phyloP scores from a whole-genome alignment of 2,888 invertebrate genomes.

The Idaea dimidiata region DNA sequence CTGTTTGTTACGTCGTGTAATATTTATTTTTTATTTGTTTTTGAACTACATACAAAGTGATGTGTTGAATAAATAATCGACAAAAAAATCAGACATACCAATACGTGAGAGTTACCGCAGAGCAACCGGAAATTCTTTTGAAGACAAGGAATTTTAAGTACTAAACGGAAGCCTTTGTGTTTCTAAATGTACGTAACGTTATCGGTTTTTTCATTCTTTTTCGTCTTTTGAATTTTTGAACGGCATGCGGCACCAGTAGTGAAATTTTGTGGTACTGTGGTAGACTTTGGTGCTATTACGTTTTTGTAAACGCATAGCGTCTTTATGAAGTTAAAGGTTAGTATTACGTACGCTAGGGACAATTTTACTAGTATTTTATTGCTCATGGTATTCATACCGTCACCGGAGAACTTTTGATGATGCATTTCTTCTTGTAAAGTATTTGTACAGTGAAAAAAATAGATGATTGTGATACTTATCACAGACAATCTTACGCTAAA shows the following conservation, averaged over 20 bases:
- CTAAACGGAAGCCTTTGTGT: not conserved
- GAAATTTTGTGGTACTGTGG: not conserved
- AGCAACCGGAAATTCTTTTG: not conserved
- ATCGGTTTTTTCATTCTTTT: not conserved
- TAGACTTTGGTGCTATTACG: not conserved
- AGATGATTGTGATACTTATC: too few species aligned
- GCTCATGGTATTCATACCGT: too few species aligned
- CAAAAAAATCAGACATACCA: not conserved
- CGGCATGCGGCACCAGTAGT: not conserved
- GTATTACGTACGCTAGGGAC: too few species aligned
- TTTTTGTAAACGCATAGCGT: too few species aligned
- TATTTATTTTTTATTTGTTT: too few species aligned
- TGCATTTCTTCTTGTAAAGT: too few species aligned
- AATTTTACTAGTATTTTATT: too few species aligned
- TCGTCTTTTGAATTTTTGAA: not conserved
- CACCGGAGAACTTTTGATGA: too few species aligned
- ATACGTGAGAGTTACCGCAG: not conserved
- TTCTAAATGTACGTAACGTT: not conserved
- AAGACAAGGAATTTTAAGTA: not conserved
- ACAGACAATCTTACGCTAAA: too few species aligned
- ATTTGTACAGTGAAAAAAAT: too few species aligned
- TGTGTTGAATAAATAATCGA: not conserved
- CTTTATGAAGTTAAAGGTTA: too few species aligned
- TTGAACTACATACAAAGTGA: not conserved
- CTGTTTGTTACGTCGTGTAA: not conserved